Percentiles rank a stretch among this genome's conserved stretches.
Evolutionary conservation across 2,797 vertebrate genomes (phyloP).

Genomic region (Bovichtus variegatus): DNA sequence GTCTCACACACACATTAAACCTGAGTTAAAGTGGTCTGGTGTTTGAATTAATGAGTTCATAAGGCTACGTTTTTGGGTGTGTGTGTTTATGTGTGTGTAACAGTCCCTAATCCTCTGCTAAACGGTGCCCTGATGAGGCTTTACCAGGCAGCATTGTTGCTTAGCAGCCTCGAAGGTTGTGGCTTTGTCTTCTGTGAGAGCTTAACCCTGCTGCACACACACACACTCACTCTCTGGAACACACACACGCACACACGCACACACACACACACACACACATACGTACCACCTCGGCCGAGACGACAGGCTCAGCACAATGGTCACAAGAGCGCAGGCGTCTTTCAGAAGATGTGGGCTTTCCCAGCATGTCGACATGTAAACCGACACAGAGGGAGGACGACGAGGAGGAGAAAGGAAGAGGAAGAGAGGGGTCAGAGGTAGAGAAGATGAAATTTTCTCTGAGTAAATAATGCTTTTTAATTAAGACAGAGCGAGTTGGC

Average conservation of each 20-base stretch:
- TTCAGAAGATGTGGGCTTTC: conserved; percentile 50
- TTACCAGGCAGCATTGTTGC: conserved; percentile 79
- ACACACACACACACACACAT: conserved; percentile 33
- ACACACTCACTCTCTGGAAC: conserved; percentile 45
- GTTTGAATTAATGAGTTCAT: conserved; percentile 62
- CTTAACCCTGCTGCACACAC: conserved; percentile 78
- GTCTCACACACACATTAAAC: conserved; percentile 43
- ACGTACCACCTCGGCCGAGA: conserved; percentile 59
- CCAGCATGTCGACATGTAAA: conserved; percentile 57
- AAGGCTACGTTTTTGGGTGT: conserved; percentile 44
- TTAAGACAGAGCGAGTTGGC: conserved; percentile 65
- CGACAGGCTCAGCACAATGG: conserved; percentile 56
- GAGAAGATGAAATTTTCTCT: conserved; percentile 70
- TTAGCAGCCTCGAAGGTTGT: conserved; percentile 79
- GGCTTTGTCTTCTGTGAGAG: conserved; percentile 85
- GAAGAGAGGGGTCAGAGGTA: conserved; percentile 63
- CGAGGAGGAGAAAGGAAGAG: conserved; percentile 28
- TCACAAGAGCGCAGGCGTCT: conserved; percentile 48
- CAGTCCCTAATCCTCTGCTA: conserved; percentile 78
- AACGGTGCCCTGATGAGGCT: conserved; percentile 78
- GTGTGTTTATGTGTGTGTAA: conserved; percentile 64
- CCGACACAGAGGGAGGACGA: conserved; percentile 29
- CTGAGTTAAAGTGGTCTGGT: conserved; percentile 37
- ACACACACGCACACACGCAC: conserved; percentile 48
- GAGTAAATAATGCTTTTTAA: conserved; percentile 79